Base-by-base conservation (phyloP, 2,113 vertebrate species). In the Tragelaphus scriptus region DNA sequence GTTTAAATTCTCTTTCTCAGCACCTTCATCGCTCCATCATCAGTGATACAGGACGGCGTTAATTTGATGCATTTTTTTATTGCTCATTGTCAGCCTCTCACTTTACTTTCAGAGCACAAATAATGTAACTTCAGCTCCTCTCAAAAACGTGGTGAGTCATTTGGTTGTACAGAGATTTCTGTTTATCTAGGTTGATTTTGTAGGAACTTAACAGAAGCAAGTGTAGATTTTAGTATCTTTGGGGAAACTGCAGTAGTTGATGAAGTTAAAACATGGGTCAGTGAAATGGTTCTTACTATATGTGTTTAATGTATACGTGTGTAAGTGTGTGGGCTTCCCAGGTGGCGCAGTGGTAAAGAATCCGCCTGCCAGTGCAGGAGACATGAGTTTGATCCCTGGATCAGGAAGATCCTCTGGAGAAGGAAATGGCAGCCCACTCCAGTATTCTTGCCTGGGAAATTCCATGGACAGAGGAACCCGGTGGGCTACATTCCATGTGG, bases 81-180 rank as follows among this genome's bases (percentile, higher is more conserved):
- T 97, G 91, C 44, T 91, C 59, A 65, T 84, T 90, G 95, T 94
- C 94, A 88, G 80, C 53, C 56, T 98, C 95, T 97, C 94, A 75
- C 36, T 98, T 97, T 71, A 95, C 51, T 94, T 30, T 95, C 13
- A 36, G 58, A 97, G 58, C 51, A 93, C 94, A 88, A 86, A 71
- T 9, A 61, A 68, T 96, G 84, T 94, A 81, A 88, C 80, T 88
- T 95, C 89, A 96, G 86, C 51, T 80, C 15, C 47, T 3, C 0
- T 61, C 80, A 85, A 89, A 10, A 71, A 32, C 28, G 13, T n/a
- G 0, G 9, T 32, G 96, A 65, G 32, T 58, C 85, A 79, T 61
- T 86, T 53, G 77, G 13, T 40, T 85, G 53, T 91, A 65, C 23
- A 12, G 59, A 85, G 71, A 40, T 90, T 86, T 86, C 88, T 98